These are phyloP conservation scores for Petrolisthes manimaculis DNA, from an alignment of 2,888 invertebrate species.

Conservation along the genomic window DNA sequence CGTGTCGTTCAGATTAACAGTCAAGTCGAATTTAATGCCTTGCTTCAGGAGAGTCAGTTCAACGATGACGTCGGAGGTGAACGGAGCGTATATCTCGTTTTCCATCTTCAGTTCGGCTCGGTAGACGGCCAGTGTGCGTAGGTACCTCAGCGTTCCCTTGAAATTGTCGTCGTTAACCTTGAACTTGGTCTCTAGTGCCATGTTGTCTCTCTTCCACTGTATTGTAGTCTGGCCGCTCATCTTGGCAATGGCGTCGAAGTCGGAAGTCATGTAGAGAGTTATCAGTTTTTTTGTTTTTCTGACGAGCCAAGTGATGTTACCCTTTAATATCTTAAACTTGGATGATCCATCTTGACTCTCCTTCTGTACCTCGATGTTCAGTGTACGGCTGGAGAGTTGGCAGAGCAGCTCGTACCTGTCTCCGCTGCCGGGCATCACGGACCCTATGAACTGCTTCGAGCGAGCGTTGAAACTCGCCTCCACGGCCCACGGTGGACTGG, in stretches of 20 bases:
- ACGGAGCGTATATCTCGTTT: conserved; percentile 17
- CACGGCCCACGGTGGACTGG: conserved; percentile 9
- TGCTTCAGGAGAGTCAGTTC: conserved; percentile 7
- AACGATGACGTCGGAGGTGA: conserved; percentile 18
- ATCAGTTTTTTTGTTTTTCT: conserved; percentile 24
- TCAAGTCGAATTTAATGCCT: conserved; percentile 25
- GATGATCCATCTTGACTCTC: conserved; percentile 7
- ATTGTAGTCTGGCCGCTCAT: conserved; percentile 27
- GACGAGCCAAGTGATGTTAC: conserved; percentile 40
- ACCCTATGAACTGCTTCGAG: conserved; percentile 11
- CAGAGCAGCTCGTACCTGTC: conserved; percentile 27
- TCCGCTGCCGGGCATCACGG: conserved; percentile 14
- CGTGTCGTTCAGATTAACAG: conserved; percentile 30
- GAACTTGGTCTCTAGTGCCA: conserved; percentile 30
- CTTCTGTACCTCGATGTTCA: conserved; percentile 22
- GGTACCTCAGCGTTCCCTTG: not conserved
- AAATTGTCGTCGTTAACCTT: conserved; percentile 40
- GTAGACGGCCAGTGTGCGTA: not conserved
- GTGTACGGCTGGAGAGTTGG: conserved; percentile 17
- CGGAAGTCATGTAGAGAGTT: conserved; percentile 42
- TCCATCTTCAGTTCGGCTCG: conserved; percentile 27
- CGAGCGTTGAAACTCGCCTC: conserved; percentile 2
- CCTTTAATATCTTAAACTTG: conserved; percentile 34
- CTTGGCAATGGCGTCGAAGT: conserved; percentile 17
- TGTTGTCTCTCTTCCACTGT: conserved; percentile 21